Conservation (phyloP, 1,140 invertebrate genomes). For the Octopus sinensis region DNA sequence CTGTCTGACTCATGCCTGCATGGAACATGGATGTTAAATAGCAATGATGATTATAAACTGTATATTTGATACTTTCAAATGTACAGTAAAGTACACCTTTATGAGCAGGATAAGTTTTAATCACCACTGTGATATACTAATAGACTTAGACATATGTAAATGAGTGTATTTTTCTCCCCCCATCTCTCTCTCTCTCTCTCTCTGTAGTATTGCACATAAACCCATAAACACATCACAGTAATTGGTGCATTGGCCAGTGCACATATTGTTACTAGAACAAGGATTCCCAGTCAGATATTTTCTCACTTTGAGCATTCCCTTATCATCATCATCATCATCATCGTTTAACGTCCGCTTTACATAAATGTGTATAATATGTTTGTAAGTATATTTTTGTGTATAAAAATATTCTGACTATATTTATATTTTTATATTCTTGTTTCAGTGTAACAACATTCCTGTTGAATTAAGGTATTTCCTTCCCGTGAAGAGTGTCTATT, state of each 20-base stretch:
- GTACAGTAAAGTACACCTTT: too few relatives aligned
- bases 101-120: too few relatives aligned
- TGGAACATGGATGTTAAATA: too few relatives aligned
- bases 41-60: too few relatives aligned
- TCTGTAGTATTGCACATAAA: too few relatives aligned
- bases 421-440: slow-evolving; percentile 25
- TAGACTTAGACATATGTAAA: too few relatives aligned
- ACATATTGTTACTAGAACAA: neutral
- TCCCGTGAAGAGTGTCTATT: slow-evolving; percentile 61
- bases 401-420: neutral
- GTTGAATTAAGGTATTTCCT: slow-evolving; percentile 60
- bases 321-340: neutral
- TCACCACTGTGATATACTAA: too few relatives aligned
- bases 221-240: too few relatives aligned
- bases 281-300: neutral
- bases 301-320: neutral
- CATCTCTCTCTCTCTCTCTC: too few relatives aligned
- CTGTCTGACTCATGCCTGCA: too few relatives aligned
- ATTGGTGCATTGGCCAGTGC: neutral
- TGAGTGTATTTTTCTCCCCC: too few relatives aligned
- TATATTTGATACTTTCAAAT: too few relatives aligned
- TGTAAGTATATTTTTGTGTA: slow-evolving; percentile 17
- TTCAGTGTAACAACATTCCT: slow-evolving; percentile 61
- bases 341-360: neutral
- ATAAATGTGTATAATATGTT: neutral